Evolutionary conservation across 2,888 invertebrate species (phyloP).

Genomic region (Hemaris fuciformis): DNA sequence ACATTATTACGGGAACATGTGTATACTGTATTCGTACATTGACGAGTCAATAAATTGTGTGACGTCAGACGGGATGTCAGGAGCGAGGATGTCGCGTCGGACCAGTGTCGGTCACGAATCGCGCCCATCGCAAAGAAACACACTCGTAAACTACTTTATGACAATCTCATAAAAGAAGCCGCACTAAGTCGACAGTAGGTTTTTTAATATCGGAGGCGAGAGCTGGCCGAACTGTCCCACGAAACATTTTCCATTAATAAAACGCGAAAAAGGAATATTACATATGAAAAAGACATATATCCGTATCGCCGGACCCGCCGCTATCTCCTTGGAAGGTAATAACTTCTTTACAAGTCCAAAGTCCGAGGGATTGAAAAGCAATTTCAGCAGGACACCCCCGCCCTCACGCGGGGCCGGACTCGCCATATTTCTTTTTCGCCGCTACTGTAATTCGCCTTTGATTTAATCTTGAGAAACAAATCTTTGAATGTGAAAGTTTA

Average conservation of each 20-base stretch:
- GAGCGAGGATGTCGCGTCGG: conserved; percentile 10
- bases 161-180: conserved; percentile 73
- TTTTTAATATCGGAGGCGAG: conserved; percentile 77
- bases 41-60: conserved; percentile 21
- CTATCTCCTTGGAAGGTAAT: conserved; percentile 82
- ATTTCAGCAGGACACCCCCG: conserved; percentile 82
- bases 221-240: conserved; percentile 75
- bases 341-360: conserved; percentile 84
- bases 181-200: conserved; percentile 62
- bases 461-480: conserved; percentile 82
- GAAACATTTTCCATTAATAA: conserved; percentile 82
- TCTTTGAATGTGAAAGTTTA: conserved; percentile 81
- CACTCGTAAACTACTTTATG: conserved; percentile 58
- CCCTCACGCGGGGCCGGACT: conserved; percentile 73
- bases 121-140: conserved; percentile 42
- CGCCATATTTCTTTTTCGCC: conserved; percentile 81
- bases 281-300: conserved; percentile 82
- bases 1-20: background rate
- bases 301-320: conserved; percentile 81
- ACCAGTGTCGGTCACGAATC: conserved; percentile 22
- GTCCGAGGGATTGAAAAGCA: conserved; percentile 84
- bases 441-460: conserved; percentile 81
- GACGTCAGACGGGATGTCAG: background rate
- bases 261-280: conserved; percentile 83
- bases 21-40: conserved; percentile 17